Percentiles rank a stretch among this genome's conserved stretches.
Evolutionary conservation across 92 coral and sea anemone species (phyloP).

Genomic region (Pocillopora meandrina): DNA sequence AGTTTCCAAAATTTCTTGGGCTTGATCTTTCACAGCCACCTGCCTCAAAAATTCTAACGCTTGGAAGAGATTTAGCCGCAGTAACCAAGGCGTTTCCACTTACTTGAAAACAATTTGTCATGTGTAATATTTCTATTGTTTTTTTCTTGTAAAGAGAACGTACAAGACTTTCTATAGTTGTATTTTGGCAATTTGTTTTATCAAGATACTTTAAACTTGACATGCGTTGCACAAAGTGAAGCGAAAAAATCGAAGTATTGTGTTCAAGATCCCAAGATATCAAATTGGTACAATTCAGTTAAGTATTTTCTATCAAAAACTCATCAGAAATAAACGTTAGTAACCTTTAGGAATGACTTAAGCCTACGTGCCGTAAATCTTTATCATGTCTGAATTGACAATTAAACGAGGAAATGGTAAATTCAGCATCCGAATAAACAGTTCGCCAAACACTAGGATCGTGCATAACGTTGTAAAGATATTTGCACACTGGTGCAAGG

Average conservation of each 20-base stretch:
- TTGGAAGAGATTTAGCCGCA: too few relatives aligned
- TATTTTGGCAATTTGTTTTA: constrained; percentile 59
- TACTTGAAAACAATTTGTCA: too few relatives aligned
- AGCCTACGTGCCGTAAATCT: constrained; percentile 35
- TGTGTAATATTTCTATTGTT: too few relatives aligned
- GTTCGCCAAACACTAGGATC: too few relatives aligned
- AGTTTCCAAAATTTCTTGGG: constrained; percentile 47
- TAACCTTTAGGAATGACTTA: too few relatives aligned
- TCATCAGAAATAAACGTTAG: constrained; percentile 36
- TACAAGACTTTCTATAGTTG: constrained; percentile 44
- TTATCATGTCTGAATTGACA: constrained; percentile 20
- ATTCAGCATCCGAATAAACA: too few relatives aligned
- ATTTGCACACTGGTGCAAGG: constrained; percentile 58
- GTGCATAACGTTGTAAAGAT: too few relatives aligned
- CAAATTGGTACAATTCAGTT: constrained; percentile 44
- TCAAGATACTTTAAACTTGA: constrained; percentile 25
- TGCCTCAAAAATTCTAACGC: too few relatives aligned
- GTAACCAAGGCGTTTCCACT: too few relatives aligned
- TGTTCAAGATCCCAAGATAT: constrained; percentile 47
- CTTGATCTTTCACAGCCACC: too few relatives aligned
- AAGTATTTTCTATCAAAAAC: constrained; percentile 37
- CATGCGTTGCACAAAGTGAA: constrained; percentile 33
- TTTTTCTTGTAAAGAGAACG: too few relatives aligned
- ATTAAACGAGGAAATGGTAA: too few relatives aligned
- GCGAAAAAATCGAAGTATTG: constrained; percentile 50